Conservation (phyloP, 2,113 vertebrate genomes). For the Diglossa brunneiventris region DNA sequence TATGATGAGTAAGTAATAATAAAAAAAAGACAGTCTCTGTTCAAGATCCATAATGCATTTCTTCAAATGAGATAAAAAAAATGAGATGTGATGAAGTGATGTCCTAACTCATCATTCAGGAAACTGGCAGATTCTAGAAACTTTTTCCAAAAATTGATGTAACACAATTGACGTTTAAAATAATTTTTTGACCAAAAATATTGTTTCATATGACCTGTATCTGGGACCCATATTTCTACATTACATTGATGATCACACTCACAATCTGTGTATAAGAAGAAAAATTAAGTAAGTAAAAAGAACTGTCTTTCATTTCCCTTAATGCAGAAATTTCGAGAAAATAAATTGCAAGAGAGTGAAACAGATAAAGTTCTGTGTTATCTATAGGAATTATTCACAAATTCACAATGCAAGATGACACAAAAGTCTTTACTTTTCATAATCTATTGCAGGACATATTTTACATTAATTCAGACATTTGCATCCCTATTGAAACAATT, state of each 20-base stretch:
- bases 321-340: not conserved
- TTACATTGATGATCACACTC: not conserved
- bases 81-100: not conserved
- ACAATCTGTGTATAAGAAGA: not conserved
- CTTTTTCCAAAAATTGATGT: not conserved
- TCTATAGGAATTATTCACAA: not conserved
- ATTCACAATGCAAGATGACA: not conserved
- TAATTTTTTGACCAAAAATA: not conserved
- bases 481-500: not conserved
- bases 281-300: not conserved
- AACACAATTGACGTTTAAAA: not conserved
- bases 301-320: not conserved
- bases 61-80: not conserved
- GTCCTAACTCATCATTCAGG: not conserved
- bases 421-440: not conserved
- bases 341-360: not conserved
- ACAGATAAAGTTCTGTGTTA: not conserved
- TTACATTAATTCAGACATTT: not conserved
- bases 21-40: not conserved
- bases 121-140: not conserved
- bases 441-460: not conserved
- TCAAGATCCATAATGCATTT: not conserved
- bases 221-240: not conserved
- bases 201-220: not conserved
- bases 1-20: not conserved